Percentiles rank a stretch among this genome's conserved stretches.
Evolutionary conservation across 1,140 invertebrate species (phyloP).

Genomic region (Drosophila lacertosa): DNA sequence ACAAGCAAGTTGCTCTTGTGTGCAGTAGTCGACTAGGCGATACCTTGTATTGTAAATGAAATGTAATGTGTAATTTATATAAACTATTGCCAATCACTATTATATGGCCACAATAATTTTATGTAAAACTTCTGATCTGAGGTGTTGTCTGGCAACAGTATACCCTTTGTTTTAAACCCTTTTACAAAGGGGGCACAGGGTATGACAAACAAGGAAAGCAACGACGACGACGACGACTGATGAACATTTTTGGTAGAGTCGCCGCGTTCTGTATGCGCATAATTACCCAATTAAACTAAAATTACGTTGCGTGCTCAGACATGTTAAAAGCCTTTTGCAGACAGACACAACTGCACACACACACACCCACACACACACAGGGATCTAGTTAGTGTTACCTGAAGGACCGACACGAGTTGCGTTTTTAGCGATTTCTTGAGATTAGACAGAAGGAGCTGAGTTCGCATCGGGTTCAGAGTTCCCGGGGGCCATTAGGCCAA

Average conservation of each 20-base stretch:
- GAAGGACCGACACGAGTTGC: slow-evolving; percentile 54
- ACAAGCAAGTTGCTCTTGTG: slow-evolving; percentile 18
- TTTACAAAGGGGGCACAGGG: too few relatives aligned
- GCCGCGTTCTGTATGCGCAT: slow-evolving; percentile 72
- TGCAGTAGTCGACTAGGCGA: slow-evolving; percentile 1
- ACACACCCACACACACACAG: slow-evolving; percentile 3
- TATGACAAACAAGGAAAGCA: slow-evolving; percentile 12
- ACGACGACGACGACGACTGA: slow-evolving; percentile 1
- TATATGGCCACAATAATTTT: too few relatives aligned
- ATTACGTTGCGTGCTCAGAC: slow-evolving; percentile 84
- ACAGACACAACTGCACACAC: slow-evolving; percentile 49
- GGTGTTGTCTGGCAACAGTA: too few relatives aligned
- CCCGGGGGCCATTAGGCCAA: not conserved
- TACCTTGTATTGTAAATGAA: not conserved
- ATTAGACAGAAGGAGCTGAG: slow-evolving; percentile 29
- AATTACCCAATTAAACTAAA: slow-evolving; percentile 83
- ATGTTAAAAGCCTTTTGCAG: slow-evolving; percentile 78
- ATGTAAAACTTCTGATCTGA: too few relatives aligned
- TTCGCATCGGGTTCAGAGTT: slow-evolving; percentile 15
- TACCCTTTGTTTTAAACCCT: too few relatives aligned
- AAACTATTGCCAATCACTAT: not conserved
- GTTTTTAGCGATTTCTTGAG: slow-evolving; percentile 64
- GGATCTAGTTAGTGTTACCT: slow-evolving; percentile 19
- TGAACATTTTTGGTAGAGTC: slow-evolving; percentile 11
- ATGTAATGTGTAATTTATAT: not conserved